Evolutionary conservation across 2,113 vertebrate genomes (phyloP), one percentile per base, ranked within the genome.

Genomic region (Ia io): DNA sequence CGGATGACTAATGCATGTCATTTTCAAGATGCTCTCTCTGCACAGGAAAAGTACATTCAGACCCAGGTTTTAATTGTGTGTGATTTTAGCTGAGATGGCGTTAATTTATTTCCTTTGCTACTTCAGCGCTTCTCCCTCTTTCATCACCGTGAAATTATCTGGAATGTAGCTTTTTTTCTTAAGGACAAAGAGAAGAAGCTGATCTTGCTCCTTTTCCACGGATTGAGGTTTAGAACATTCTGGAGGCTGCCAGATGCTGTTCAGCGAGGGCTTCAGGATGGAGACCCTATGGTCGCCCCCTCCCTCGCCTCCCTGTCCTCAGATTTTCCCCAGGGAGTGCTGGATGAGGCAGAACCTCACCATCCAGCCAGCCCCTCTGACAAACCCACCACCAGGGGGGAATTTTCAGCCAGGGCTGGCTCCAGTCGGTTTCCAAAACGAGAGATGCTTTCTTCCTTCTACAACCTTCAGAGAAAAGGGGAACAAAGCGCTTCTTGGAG

Each of bases 51-150:
- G 98, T 28, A 97, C 97, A 97, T 96, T 96, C 97, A 84, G 96
- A 97, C 97, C 97, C 97, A 98, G 98, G 97, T 97, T 98, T 98
- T 98, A 97, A 98, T 97, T 97, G 98, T 97, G 96, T 98, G 96
- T 97, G 98, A 97, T 98, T 97, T 98, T 96, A 98, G 98, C 98
- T 97, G 96, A 98, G 98, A 92, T 93, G 97, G 98, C 79, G 84
- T 98, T 96, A 90, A 97, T 98, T 97, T 97, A 95, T 97, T 97
- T 96, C 96, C 98, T 90, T 94, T 97, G 98, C 98, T 97, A 97
- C 95, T 98, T 98, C 98, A 98, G 98, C 96, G 9, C 35, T 98
- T 97, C 97, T 96, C 93, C 8, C 37, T 90, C 92, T 97, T 93
- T 95, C 95, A 87, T 92, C 53, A 95, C 8, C 1, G 95, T 92